A percentile compares a stretch with the other conserved stretches of the same genome.
These are phyloP conservation scores for Paedocypris sp. DNA, from an alignment of 2,113 vertebrate species.

Conservation along the genomic window DNA sequence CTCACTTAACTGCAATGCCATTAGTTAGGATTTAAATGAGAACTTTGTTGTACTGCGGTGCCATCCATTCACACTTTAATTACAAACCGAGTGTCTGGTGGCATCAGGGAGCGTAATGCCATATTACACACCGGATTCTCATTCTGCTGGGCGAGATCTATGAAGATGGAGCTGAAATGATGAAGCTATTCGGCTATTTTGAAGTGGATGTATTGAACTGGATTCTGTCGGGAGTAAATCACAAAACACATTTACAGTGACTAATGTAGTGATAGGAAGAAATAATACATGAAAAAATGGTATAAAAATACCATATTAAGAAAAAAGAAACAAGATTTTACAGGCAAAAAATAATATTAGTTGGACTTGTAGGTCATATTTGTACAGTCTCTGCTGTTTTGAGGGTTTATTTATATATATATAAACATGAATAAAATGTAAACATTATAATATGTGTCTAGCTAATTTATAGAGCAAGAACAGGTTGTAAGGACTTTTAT, in stretches of 20 bases:
- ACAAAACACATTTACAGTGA: neutral
- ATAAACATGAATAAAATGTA: no score
- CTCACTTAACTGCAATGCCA: conserved; percentile 53
- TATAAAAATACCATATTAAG: no score
- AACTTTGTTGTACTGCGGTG: conserved; percentile 48
- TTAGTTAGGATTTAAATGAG: conserved; percentile 54
- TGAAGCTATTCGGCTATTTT: neutral
- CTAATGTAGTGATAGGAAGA: neutral
- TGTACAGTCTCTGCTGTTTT: no score
- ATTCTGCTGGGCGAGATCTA: neutral
- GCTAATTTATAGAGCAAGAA: no score
- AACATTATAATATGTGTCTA: no score
- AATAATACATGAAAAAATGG: no score
- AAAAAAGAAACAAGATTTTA: no score
- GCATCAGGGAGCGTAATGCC: conserved; percentile 11
- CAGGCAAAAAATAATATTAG: no score
- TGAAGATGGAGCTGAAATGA: neutral
- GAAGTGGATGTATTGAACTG: neutral
- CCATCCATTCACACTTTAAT: conserved; percentile 57
- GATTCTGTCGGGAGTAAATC: neutral
- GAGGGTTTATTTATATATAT: no score
- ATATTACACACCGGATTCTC: neutral
- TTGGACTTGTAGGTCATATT: no score
- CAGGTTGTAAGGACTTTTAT: no score
- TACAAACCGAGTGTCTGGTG: conserved; percentile 41